A percentile compares a stretch with the other conserved stretches of the same genome.
These are phyloP conservation scores for Chlorocebus sabaeus DNA, from an alignment of 2,113 vertebrate genomes.

Conservation along the genomic window DNA sequence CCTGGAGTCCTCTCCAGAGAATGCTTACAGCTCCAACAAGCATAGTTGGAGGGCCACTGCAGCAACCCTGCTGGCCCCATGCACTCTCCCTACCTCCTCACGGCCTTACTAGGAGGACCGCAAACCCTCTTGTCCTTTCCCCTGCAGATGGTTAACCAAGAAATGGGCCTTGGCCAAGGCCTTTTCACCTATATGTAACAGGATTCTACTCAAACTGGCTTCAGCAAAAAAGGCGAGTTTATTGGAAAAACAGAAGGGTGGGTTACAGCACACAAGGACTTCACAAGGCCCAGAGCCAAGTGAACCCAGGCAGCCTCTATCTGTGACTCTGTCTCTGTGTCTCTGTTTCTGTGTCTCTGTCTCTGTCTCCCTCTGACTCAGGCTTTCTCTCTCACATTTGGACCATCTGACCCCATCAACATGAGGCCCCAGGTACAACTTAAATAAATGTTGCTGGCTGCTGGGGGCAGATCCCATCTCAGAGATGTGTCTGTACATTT, in stretches of 20 bases:
- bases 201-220: background rate
- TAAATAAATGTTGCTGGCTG: background rate
- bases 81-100: rapidly evolving
- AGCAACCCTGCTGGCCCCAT: rapidly evolving
- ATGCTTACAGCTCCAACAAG: background rate
- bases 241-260: background rate
- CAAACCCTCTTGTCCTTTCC: background rate
- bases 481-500: background rate
- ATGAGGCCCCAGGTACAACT: background rate
- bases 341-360: background rate
- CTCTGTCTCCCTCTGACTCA: background rate
- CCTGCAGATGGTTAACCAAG: background rate
- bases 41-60: background rate
- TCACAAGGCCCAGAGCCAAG: background rate
- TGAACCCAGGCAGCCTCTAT: rapidly evolving
- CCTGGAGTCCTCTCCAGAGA: background rate
- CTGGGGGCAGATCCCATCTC: background rate
- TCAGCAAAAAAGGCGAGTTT: background rate
- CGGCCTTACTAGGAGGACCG: background rate
- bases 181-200: background rate
- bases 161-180: background rate
- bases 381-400: background rate
- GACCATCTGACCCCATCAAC: background rate
- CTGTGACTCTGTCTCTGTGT: too few relatives aligned
- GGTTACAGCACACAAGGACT: background rate